Percentiles rank a stretch among this genome's conserved stretches.
These are phyloP conservation scores for Tetramorium alpestre DNA, from an alignment of 1,140 invertebrate genomes.

Conservation along the genomic window DNA sequence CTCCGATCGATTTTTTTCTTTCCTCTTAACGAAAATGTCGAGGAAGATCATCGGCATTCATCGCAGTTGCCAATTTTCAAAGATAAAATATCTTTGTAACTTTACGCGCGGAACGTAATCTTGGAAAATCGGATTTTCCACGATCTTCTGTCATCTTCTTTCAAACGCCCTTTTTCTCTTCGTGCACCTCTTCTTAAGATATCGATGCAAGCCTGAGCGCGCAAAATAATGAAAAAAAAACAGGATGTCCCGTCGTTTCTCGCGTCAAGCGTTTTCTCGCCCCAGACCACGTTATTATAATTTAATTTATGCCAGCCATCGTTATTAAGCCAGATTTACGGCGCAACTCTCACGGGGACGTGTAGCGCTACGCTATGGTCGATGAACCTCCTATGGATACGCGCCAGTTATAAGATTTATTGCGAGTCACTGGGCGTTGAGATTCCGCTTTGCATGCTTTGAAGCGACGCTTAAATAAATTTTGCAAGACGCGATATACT, in stretches of 20 bases:
- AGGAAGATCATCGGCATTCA: not conserved
- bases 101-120: conserved; percentile 20
- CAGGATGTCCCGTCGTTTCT: not conserved
- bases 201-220: conserved; percentile 13
- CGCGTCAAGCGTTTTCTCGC: not conserved
- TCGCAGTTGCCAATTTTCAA: conserved; percentile 14
- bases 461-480: conserved; percentile 2
- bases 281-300: conserved; percentile 25
- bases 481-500: conserved; percentile 4
- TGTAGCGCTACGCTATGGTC: conserved; percentile 1
- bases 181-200: not conserved
- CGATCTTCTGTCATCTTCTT: not conserved
- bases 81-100: conserved; percentile 10
- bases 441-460: conserved; percentile 1
- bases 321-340: conserved; percentile 44
- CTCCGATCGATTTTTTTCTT: not conserved
- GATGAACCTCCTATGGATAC: conserved; percentile 39
- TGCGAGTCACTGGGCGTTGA: conserved; percentile 15
- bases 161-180: not conserved
- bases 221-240: conserved; percentile 49
- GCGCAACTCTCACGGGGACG: conserved; percentile 10
- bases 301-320: conserved; percentile 49
- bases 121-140: conserved; percentile 23
- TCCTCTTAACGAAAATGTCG: not conserved
- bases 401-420: conserved; percentile 18